Percentiles rank a stretch among this genome's conserved stretches.
These are phyloP conservation scores for Ctenosaura bakeri DNA, from an alignment of 2,797 vertebrate genomes.

Conservation along the genomic window DNA sequence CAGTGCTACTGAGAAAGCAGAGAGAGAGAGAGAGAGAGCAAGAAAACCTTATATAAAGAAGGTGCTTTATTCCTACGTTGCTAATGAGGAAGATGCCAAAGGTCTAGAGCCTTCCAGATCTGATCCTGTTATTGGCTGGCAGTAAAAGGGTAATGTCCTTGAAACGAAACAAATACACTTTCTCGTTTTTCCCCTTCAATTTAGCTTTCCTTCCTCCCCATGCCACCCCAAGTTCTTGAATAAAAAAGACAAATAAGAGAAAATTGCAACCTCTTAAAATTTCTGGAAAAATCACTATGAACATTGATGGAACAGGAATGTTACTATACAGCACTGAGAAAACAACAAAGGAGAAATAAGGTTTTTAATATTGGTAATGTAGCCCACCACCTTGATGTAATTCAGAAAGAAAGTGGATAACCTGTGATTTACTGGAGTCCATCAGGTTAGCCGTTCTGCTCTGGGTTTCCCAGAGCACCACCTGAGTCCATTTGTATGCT, in stretches of 20 bases:
- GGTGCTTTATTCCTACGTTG: constrained; percentile 55
- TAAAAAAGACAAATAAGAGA: constrained; percentile 54
- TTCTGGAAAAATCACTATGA: constrained; percentile 56
- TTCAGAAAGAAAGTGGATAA: constrained; percentile 56
- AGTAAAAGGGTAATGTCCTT: constrained; percentile 61
- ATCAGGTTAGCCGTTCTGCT: constrained; percentile 42
- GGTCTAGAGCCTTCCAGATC: constrained; percentile 30
- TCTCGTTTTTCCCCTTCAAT: background rate
- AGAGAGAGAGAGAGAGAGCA: background rate
- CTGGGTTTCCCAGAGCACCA: constrained; percentile 24
- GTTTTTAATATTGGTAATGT: constrained; percentile 50
- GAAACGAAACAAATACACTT: constrained; percentile 58
- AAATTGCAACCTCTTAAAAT: constrained; percentile 51
- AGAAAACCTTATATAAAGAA: constrained; percentile 49
- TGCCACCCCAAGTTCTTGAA: background rate
- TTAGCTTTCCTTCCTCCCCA: background rate
- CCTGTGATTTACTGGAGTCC: constrained; percentile 64
- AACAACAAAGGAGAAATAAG: constrained; percentile 10
- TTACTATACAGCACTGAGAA: background rate
- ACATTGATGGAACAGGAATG: constrained; percentile 8
- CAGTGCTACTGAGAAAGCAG: background rate
- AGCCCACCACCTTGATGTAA: constrained; percentile 51
- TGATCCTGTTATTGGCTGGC: constrained; percentile 59
- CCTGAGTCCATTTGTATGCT: constrained; percentile 18
- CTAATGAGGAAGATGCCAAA: constrained; percentile 59